Conservation (phyloP, 1,140 invertebrate species). For the Berghia stephanieae region DNA sequence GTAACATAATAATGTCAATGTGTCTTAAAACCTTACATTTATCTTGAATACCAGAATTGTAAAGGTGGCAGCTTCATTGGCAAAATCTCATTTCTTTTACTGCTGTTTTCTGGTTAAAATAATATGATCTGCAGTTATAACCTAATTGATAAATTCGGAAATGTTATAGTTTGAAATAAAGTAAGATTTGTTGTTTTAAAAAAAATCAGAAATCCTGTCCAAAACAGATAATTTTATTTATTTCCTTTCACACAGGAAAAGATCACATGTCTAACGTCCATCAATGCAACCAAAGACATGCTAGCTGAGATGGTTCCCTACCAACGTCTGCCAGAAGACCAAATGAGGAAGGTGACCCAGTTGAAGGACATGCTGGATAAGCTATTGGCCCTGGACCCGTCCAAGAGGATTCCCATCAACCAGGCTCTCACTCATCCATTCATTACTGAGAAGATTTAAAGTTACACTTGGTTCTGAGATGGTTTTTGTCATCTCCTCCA, state of each 20-base stretch:
- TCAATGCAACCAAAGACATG: slow-evolving; percentile 86
- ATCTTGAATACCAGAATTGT: too few species aligned
- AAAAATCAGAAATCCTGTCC: too few species aligned
- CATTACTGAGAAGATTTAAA: slow-evolving; percentile 80
- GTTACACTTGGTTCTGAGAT: too few species aligned
- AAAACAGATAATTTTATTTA: too few species aligned
- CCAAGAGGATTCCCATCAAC: slow-evolving; percentile 91
- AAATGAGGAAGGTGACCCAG: slow-evolving; percentile 88
- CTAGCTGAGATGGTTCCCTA: slow-evolving; percentile 87
- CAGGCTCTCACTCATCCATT: slow-evolving; percentile 96
- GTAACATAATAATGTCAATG: too few species aligned
- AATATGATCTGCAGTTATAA: not conserved
- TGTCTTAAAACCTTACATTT: too few species aligned
- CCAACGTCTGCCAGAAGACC: slow-evolving; percentile 85
- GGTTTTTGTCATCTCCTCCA: too few species aligned
- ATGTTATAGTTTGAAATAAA: too few species aligned
- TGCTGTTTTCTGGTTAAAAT: not conserved
- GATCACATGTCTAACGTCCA: slow-evolving; percentile 91
- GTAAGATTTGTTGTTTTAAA: too few species aligned
- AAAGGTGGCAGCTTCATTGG: too few species aligned
- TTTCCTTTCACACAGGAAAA: slow-evolving; percentile 98
- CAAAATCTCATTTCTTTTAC: not conserved
- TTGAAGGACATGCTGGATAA: slow-evolving; percentile 94
- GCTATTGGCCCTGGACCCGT: slow-evolving; percentile 91
- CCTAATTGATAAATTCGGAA: not conserved